Base-by-base conservation (phyloP, 2,113 vertebrate genomes). In the Neogale vison region DNA sequence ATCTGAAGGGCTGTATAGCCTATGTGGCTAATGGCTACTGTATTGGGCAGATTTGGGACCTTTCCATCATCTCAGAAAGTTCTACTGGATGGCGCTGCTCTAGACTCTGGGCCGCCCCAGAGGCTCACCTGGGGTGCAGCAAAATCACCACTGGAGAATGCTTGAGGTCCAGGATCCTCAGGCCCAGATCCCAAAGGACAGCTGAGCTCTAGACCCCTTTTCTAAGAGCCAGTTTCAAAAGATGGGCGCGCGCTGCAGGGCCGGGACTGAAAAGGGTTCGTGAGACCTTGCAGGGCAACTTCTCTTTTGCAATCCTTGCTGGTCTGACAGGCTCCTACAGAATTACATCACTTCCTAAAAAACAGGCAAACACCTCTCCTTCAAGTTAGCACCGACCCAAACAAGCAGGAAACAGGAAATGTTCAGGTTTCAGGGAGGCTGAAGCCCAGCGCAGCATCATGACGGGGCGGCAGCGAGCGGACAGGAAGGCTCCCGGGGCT, bases 341-440 rank as follows among this genome's bases (percentile, higher is more conserved):
- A 98, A 98, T 99, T 99, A 99, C 99, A 99, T 99, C 99, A 99
- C 99, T 99, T 99, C 99, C 98, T 99, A 99, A 99, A 99, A 98
- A 99, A 94, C 98, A 99, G 98, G 98, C 98, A 98, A 99, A 99
- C 97, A 97, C 98, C 98, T 99, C 99, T 99, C 98, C 98, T 98
- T 97, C 90, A 98, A 98, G 98, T 98, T 98, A 94, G 98, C 98
- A 99, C 98, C 98, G 98, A 98, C 98, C 98, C 98, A 98, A 99
- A 98, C 97, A 94, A 98, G 98, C 99, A 99, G 98, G 99, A 99
- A 99, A 98, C 99, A 99, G 99, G 99, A 99, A 99, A 99, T 98
- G 98, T 98, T 97, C 98, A 97, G 96, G 96, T 96, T 97, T 26
- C 97, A 96, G 97, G 90, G 97, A 97, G 97, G 97, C 95, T 31